Conservation (phyloP, 2,888 invertebrate species). For the Pelosia muscerda region DNA sequence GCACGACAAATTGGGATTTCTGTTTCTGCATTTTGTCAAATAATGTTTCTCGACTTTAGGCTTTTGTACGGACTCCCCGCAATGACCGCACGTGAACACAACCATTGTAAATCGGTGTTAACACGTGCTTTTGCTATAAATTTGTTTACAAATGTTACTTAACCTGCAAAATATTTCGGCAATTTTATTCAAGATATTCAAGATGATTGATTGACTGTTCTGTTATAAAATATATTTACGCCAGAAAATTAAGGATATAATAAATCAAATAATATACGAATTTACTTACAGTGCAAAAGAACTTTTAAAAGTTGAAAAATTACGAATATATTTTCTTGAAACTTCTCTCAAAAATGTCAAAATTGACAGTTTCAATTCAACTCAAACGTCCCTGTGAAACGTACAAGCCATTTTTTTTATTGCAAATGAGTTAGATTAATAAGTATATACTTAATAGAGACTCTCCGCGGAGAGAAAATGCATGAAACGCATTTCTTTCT, state of each 20-base stretch:
- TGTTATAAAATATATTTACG: not conserved
- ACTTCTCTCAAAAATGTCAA: constrained; percentile 43
- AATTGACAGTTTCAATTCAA: too few relatives aligned
- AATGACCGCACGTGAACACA: constrained; percentile 96
- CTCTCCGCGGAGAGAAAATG: too few relatives aligned
- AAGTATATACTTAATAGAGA: too few relatives aligned
- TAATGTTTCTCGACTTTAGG: constrained; percentile 97
- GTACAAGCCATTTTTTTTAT: too few relatives aligned
- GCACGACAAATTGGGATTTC: constrained; percentile 92
- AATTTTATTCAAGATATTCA: not conserved
- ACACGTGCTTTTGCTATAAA: constrained; percentile 52
- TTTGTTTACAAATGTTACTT: constrained; percentile 51
- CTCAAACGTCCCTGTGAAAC: too few relatives aligned
- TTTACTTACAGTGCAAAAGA: constrained; percentile 9
- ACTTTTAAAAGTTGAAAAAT: constrained; percentile 32
- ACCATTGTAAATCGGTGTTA: constrained; percentile 90
- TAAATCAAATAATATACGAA: not conserved
- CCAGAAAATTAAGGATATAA: not conserved
- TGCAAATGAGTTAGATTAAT: too few relatives aligned
- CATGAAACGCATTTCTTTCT: too few relatives aligned
- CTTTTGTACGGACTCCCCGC: constrained; percentile 96
- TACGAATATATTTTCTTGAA: constrained; percentile 18
- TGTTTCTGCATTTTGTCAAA: constrained; percentile 89
- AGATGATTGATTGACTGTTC: not conserved
- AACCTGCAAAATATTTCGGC: constrained; percentile 49